phyloP scores from a whole-genome alignment of 2,888 invertebrate genomes.

The Blera fallax region DNA sequence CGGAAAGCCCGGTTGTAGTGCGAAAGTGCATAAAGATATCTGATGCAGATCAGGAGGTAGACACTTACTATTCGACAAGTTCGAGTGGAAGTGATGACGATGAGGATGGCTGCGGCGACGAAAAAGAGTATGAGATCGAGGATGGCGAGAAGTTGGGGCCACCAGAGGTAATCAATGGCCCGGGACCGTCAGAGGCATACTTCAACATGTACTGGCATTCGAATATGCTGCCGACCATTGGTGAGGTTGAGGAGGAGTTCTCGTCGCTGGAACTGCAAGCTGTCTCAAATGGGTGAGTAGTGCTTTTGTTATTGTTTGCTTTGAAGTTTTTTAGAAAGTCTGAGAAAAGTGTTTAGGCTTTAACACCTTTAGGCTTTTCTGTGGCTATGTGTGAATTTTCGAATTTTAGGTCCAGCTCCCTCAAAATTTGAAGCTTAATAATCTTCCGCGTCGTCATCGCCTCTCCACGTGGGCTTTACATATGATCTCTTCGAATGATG shows the following conservation, averaged over 20 bases:
- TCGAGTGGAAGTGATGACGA: constrained; percentile 78
- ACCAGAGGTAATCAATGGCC: constrained; percentile 80
- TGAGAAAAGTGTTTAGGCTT: no score
- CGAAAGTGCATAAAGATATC: constrained; percentile 80
- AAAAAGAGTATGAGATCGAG: constrained; percentile 80
- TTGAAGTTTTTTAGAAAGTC: no score
- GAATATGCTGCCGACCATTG: constrained; percentile 82
- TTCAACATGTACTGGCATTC: constrained; percentile 82
- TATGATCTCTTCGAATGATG: no score
- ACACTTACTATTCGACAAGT: constrained; percentile 78
- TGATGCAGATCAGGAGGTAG: constrained; percentile 68
- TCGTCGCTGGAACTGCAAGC: constrained; percentile 80
- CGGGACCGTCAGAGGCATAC: constrained; percentile 81
- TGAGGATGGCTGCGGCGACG: constrained; percentile 76
- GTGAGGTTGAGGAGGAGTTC: constrained; percentile 81
- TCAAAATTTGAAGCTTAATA: no score
- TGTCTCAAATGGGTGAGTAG: constrained; percentile 79
- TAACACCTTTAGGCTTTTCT: no score
- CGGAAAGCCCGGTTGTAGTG: constrained; percentile 76
- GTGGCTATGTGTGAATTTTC: no score
- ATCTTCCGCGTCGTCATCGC: no score
- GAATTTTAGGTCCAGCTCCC: no score
- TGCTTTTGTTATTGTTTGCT: no score
- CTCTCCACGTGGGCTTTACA: no score
- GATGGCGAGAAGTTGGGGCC: constrained; percentile 82